Evolutionary conservation across 2,113 vertebrate species (phyloP), one percentile per base, ranked within the genome.

Genomic region (Corydoras maculifer): DNA sequence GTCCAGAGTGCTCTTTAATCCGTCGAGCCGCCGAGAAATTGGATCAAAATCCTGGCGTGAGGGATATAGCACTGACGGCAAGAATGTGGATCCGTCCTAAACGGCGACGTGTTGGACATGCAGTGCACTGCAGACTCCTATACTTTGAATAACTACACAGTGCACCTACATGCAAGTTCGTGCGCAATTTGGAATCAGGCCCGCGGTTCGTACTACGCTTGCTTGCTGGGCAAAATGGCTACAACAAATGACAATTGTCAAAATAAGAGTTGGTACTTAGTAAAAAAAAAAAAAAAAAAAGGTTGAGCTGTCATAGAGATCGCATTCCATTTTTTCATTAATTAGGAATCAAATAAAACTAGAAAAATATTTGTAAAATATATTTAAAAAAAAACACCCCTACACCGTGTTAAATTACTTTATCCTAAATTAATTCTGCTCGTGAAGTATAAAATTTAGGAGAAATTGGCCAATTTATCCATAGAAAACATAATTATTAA

Each of bases 1-100:
- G 25, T 76, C 55, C 72, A 76, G 62, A 50, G 53, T 72, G 72
- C 30, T 50, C 48, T 62, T 76, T 71, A 31, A 25, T 18, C 66
- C 50, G 63, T 67, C 64, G 7, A 50, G 18, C 55, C 29, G 31
- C 15, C 50, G 13, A 48, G 55, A 71, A 62, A 58, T 30, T 49
- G 57, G 15, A 61, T 59, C 30, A 63, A 57, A 25, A 14, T 58
- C 53, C 14, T 12, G 9, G 9, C 5, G 18, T 14, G 5, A 66
- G 31, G 13, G 15, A 53, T 31, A 54, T 53, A 13, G 65, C 14
- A 54, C 30, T 32, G 29, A 67, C 65, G 65, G n/a, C 13, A 67
- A 12, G n/a, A 35, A 6, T 15, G 54, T 10, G 54, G 54, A 13
- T 7, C 4, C 54, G 13, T 53, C 13, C 13, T 7, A 57, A 57